phyloP scores from a whole-genome alignment of 2,888 invertebrate species.

The Phortica magna region DNA sequence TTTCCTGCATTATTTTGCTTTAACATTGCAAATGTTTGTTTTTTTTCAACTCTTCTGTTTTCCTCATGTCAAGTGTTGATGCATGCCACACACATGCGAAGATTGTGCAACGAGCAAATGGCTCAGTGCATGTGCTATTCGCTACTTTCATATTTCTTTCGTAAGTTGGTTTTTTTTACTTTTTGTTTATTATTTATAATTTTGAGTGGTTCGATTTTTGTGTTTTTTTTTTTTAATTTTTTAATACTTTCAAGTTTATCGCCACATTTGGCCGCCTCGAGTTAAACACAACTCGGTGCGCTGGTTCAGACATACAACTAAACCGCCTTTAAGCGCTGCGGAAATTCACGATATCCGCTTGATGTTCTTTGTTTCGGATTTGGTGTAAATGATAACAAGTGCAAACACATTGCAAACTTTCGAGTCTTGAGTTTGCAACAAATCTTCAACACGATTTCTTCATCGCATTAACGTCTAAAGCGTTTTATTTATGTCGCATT shows the following conservation, averaged over 20 bases:
- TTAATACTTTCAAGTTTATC: conserved; percentile 4
- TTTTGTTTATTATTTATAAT: background rate
- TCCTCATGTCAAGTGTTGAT: background rate
- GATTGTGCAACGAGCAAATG: too few relatives aligned
- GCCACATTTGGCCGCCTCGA: background rate
- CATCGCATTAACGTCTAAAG: background rate
- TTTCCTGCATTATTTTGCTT: background rate
- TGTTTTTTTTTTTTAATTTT: background rate
- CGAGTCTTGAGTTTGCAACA: background rate
- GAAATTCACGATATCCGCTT: conserved; percentile 24
- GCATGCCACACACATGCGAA: background rate
- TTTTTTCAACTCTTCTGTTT: background rate
- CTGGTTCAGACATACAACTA: background rate
- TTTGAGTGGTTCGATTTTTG: background rate
- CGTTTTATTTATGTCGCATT: conserved; percentile 15
- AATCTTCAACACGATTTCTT: conserved; percentile 7
- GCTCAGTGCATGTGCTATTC: too few relatives aligned
- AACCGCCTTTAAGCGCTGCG: background rate
- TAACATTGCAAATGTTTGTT: background rate
- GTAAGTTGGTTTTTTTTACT: background rate
- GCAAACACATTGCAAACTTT: background rate
- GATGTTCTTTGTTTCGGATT: conserved; percentile 18
- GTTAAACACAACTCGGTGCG: background rate
- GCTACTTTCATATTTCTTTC: too few relatives aligned
- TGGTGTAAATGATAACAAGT: too few relatives aligned